Evolutionary conservation across 2,113 vertebrate genomes (phyloP).

Genomic region (Nothobranchius furzeri): DNA sequence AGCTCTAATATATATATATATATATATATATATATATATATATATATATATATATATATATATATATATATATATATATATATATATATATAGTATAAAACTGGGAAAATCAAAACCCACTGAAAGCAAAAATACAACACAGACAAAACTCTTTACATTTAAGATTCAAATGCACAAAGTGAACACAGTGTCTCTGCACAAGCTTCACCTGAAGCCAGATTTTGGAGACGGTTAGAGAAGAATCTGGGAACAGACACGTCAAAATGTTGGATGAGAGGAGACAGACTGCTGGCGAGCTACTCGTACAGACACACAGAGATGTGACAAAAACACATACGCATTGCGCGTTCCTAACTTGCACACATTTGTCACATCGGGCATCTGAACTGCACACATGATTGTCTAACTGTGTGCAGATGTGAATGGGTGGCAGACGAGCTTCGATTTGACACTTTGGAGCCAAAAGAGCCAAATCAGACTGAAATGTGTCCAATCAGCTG

Average conservation of each 20-base stretch:
- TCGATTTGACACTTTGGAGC: constrained; percentile 37
- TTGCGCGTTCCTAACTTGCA: constrained; percentile 15
- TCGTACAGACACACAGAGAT: constrained; percentile 25
- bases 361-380: constrained; percentile 33
- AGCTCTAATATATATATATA: too few species aligned
- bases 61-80: too few species aligned
- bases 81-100: too few species aligned
- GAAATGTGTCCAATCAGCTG: constrained; percentile 48
- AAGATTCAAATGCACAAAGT: too few species aligned
- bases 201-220: constrained; percentile 31
- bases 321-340: constrained; percentile 14
- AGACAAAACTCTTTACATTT: too few species aligned
- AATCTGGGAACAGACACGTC: constrained; percentile 30
- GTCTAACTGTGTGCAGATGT: constrained; percentile 17
- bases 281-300: constrained; percentile 26
- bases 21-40: too few species aligned
- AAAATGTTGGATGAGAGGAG: constrained; percentile 36
- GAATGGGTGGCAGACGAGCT: constrained; percentile 9
- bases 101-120: too few species aligned
- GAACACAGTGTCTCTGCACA: neutral
- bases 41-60: too few species aligned
- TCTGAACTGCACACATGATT: constrained; percentile 24
- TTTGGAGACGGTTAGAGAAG: constrained; percentile 29
- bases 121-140: too few species aligned
- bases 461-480: constrained; percentile 31